A percentile compares a stretch with the other conserved stretches of the same genome.
phyloP scores from a whole-genome alignment of 2,113 vertebrate species.

The Oncorhynchus gorbuscha region DNA sequence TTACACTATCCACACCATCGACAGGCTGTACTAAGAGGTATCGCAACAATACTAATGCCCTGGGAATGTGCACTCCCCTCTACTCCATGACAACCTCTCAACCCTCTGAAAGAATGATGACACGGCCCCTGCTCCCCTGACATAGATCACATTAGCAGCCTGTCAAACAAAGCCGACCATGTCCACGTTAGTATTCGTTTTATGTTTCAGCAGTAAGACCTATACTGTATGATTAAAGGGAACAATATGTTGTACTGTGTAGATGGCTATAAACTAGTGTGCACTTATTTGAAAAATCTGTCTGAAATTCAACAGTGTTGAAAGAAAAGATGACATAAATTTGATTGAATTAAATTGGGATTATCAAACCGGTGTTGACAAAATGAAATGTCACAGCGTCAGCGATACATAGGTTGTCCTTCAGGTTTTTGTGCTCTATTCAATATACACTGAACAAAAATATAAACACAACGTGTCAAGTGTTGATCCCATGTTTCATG shows the following conservation, averaged over 20 bases:
- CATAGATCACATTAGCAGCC: conserved; percentile 60
- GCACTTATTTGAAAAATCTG: no score
- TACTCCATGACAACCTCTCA: conserved; percentile 26
- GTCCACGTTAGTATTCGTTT: conserved; percentile 58
- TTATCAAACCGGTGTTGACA: conserved; percentile 51
- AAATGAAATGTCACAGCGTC: conserved; percentile 49
- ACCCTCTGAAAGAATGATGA: conserved; percentile 47
- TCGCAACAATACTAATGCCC: conserved; percentile 48
- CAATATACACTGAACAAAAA: conserved; percentile 22
- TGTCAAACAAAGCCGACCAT: conserved; percentile 53
- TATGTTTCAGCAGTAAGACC: conserved; percentile 43
- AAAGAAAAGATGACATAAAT: conserved; percentile 27
- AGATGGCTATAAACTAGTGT: neutral
- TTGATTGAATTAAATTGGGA: conserved; percentile 37
- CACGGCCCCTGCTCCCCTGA: conserved; percentile 53
- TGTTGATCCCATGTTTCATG: no score
- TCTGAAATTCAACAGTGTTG: conserved; percentile 24
- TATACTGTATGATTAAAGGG: conserved; percentile 3
- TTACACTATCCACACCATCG: conserved; percentile 19
- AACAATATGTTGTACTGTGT: neutral
- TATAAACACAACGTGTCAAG: no score
- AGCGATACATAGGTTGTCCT: conserved; percentile 48
- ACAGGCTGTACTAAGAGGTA: conserved; percentile 53
- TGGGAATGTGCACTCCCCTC: conserved; percentile 51
- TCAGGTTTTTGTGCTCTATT: conserved; percentile 55